Evolutionary conservation across 2,888 invertebrate species (phyloP).

Genomic region (Gari tellinella): DNA sequence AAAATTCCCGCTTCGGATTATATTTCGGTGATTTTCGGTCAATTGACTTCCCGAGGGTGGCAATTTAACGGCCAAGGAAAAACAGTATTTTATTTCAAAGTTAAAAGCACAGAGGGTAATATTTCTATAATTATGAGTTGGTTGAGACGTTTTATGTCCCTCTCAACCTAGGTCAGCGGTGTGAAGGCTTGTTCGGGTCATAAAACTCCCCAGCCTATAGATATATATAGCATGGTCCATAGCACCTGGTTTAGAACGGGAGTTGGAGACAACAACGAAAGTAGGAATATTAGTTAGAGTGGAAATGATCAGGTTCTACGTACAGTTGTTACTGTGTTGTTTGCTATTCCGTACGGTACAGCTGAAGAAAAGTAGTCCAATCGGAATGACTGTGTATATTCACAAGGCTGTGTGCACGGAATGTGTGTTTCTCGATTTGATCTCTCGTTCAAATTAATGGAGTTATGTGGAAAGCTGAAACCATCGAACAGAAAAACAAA

Average conservation of each 20-base stretch:
- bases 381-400: no score
- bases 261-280: no score
- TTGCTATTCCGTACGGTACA: no score
- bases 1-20: conserved; percentile 28
- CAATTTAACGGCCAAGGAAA: conserved; percentile 54
- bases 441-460: no score
- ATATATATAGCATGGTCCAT: conserved; percentile 43
- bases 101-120: conserved; percentile 66
- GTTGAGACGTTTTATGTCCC: conserved; percentile 62
- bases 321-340: no score
- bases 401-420: no score
- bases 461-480: no score
- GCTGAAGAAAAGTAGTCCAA: no score
- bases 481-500: no score
- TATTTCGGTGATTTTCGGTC: conserved; percentile 61
- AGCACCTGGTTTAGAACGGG: conserved; percentile 36
- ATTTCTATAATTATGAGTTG: conserved; percentile 73
- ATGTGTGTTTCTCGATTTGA: no score
- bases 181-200: conserved; percentile 58
- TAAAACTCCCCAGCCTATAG: conserved; percentile 59
- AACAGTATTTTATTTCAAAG: conserved; percentile 60
- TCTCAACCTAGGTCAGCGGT: conserved; percentile 51
- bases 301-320: no score
- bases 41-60: conserved; percentile 56
- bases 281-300: no score